Evolutionary conservation across 2,113 vertebrate species (phyloP).

Genomic region (Laterallus jamaicensis): DNA sequence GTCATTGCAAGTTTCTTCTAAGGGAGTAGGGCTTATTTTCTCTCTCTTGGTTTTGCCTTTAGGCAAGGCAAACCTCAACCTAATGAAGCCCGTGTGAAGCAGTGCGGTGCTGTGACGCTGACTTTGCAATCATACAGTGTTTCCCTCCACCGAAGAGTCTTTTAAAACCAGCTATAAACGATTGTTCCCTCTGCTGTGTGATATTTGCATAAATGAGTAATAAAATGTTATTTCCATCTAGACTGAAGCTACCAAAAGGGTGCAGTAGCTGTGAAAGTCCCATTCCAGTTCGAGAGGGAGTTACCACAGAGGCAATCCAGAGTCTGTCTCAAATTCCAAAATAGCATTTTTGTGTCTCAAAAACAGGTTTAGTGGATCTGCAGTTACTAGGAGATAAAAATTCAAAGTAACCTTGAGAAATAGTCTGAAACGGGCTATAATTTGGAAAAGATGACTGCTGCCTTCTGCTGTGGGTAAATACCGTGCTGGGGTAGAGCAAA

Average conservation of each 20-base stretch:
- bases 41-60: not conserved
- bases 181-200: not conserved
- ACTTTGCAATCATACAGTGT: not conserved
- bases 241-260: not conserved
- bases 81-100: conserved; percentile 14
- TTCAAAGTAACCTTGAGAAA: conserved; percentile 1
- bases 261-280: not conserved
- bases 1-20: not conserved
- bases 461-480: not conserved
- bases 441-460: not conserved
- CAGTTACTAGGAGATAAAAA: not conserved
- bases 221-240: conserved; percentile 17
- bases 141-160: not conserved
- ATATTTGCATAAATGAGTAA: not conserved
- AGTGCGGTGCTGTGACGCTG: not conserved
- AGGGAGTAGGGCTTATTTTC: conserved; percentile 1
- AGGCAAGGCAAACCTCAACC: conserved; percentile 3
- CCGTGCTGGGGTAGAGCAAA: fast-evolving
- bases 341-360: not conserved
- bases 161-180: not conserved
- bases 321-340: not conserved
- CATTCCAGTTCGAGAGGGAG: not conserved
- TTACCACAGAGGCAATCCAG: not conserved
- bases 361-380: not conserved
- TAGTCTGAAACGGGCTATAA: not conserved